A percentile compares a stretch with the other conserved stretches of the same genome.
phyloP scores from a whole-genome alignment of 2,888 invertebrate genomes.

The Eilema caniola region DNA sequence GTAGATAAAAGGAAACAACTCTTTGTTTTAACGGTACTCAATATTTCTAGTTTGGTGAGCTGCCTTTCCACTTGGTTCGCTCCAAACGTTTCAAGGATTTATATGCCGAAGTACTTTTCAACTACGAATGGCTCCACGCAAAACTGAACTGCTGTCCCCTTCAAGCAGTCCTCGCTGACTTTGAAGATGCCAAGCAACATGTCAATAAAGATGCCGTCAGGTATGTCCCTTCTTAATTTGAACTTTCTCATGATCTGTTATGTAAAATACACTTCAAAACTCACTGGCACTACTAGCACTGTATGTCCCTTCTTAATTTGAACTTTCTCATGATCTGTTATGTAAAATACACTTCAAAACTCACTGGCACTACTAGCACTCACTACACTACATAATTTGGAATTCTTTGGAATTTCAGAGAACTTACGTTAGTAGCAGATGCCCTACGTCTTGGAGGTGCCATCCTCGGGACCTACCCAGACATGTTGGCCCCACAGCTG shows the following conservation, averaged over 20 bases:
- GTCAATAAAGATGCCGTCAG: constrained; percentile 94
- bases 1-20: no score
- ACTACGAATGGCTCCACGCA: constrained; percentile 99
- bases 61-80: constrained; percentile 97
- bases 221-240: constrained; percentile 63
- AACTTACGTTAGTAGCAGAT: constrained; percentile 97
- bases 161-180: constrained; percentile 97
- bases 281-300: no score
- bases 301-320: constrained; percentile 63
- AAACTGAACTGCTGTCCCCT: constrained; percentile 98
- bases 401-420: constrained; percentile 82
- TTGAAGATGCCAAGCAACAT: constrained; percentile 95
- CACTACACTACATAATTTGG: no score
- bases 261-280: no score
- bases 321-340: no score
- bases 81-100: constrained; percentile 96
- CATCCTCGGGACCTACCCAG: constrained; percentile 95
- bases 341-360: no score
- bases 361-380: no score
- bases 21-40: not conserved
- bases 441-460: constrained; percentile 97
- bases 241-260: no score
- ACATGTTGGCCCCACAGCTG: constrained; percentile 98
- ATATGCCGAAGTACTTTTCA: constrained; percentile 97
- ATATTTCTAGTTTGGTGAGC: constrained; percentile 92